Base-by-base conservation (phyloP, 2,888 invertebrate genomes). In the Cerastoderma edule region DNA sequence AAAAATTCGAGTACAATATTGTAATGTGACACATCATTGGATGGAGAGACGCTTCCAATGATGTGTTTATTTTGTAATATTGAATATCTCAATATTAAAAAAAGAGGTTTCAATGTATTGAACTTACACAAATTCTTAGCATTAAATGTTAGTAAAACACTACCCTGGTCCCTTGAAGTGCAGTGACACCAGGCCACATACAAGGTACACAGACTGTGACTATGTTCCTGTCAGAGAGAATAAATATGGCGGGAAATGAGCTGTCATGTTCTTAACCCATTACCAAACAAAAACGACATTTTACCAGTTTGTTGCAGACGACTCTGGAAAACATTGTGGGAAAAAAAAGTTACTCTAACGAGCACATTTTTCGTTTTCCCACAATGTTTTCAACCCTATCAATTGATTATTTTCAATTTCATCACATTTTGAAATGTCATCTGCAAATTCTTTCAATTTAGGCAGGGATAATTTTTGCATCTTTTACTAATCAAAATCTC, bases 271-370 rank as follows among this genome's bases (percentile, higher is more conserved):
- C n/a, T n/a, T 16, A 8, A 50, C 5, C 22, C 22, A 6, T 22
- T 50, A 16, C 50, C 5, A 13, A 13, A 1, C 10, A 8, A 53
- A 22, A 22, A 24, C 2, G 2, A 53, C n/a, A n/a, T n/a, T n/a
- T n/a, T n/a, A n/a, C n/a, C n/a, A n/a, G n/a, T n/a, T n/a, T n/a
- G n/a, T n/a, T n/a, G n/a, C n/a, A n/a, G n/a, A n/a, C n/a, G n/a
- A n/a, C n/a, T n/a, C n/a, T n/a, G n/a, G 53, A 24, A 53, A 53
- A 22, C 53, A 53, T 53, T 53, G 22, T 53, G 53, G n/a, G 53
- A 53, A 53, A 8, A 53, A 24, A 10, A 22, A 24, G 24, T 13
- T 22, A 53, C 24, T n/a, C 53, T 53, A 10, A 22, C 24, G n/a
- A 53, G 10, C 16, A 53, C 19, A 22, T 53, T 53, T 24, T 22